These are phyloP conservation scores for Caenorhabditis uteleia DNA, from an alignment of 2,888 invertebrate genomes.

Conservation along the genomic window DNA sequence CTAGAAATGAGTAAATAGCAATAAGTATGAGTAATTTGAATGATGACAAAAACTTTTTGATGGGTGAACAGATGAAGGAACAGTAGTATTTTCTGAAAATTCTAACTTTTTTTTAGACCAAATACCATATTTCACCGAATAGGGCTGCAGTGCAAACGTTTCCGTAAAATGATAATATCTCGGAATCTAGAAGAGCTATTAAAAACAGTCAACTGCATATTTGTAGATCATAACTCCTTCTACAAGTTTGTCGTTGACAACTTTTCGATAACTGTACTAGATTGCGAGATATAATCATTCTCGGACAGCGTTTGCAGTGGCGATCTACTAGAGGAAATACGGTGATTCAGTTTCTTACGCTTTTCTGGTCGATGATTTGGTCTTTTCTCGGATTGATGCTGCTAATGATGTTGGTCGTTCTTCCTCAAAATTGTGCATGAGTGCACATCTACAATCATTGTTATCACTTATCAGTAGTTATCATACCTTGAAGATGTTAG, in stretches of 20 bases:
- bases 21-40: constrained; percentile 55
- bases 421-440: constrained; percentile 47
- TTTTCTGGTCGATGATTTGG: constrained; percentile 37
- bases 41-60: constrained; percentile 30
- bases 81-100: constrained; percentile 31
- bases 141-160: too few relatives aligned
- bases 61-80: constrained; percentile 29
- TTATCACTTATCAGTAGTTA: background rate
- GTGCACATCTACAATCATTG: constrained; percentile 25
- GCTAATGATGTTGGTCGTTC: constrained; percentile 37
- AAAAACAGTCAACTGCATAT: too few relatives aligned
- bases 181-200: too few relatives aligned
- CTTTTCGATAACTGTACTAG: too few relatives aligned
- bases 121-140: background rate
- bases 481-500: constrained; percentile 31
- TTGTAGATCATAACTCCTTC: too few relatives aligned
- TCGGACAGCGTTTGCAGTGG: background rate
- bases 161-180: too few relatives aligned
- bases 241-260: too few relatives aligned
- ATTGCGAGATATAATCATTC: too few relatives aligned
- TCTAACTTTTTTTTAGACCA: background rate
- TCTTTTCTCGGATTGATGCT: constrained; percentile 38
- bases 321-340: too few relatives aligned
- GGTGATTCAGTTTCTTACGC: too few relatives aligned
- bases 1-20: constrained; percentile 60